Evolutionary conservation across 2,888 invertebrate genomes (phyloP), one percentile per base, ranked within the genome.

Genomic region (Falcaria lacertinaria): DNA sequence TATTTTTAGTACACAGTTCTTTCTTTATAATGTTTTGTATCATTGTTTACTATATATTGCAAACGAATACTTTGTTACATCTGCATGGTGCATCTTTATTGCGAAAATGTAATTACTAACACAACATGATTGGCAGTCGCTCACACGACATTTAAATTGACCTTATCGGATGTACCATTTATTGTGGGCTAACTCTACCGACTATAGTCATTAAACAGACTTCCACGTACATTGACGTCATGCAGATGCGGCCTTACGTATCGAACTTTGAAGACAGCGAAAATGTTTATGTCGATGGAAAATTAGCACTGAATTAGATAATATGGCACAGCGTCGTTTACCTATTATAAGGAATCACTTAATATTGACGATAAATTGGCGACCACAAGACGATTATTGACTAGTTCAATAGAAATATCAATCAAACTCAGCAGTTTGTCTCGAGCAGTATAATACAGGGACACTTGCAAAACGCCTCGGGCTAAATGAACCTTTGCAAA

Each of bases 321-420:
- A n/a, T n/a, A n/a, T n/a, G n/a, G n/a, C n/a, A n/a, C n/a, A n/a
- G n/a, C 19, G 19, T 19, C 3, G 19, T 19, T 4, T 4, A 6
- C 4, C 19, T 19, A 4, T 19, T 19, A 6, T 4, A 4, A 19
- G 19, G 4, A 19, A 19, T 34, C 15, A 34, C 14, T 15, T 16
- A 34, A 15, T 34, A 34, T 34, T 11, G 14, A 34, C 15, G 15
- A 34, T 6, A 11, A 34, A 16, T 34, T 34, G 13, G 33, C 16
- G 13, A 33, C 45, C 37, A 37, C 41, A 34, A 53, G 56, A 57
- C 55, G 57, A n/a, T n/a, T n/a, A n/a, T 1, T 22, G 22, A 22
- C 22, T 22, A 22, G 5, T 6, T 6, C 22, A 22, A 22, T 22
- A 22, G 6, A 22, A 22, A 22, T 7, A 22, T 22, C 5, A 22